Base-by-base conservation (phyloP, 2,797 vertebrate species). In the Cygnus olor region DNA sequence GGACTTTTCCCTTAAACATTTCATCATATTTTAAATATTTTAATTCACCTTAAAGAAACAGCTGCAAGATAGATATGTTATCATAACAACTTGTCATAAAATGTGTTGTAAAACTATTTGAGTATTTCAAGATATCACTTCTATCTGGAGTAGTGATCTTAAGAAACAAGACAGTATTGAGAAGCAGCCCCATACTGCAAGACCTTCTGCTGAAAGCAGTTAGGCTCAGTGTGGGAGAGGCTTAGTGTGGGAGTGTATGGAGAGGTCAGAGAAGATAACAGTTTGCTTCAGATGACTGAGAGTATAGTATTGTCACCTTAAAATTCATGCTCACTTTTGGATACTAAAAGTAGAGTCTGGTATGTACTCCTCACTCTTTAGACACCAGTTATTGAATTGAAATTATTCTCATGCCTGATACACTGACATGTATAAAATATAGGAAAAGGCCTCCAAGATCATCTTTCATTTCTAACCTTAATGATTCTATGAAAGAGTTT, bases 171-270 rank as follows among this genome's bases (percentile, higher is more conserved):
- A 40, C 27, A 28, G 36, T 28, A 40, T 54, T 63, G 49, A 82
- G 58, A 82, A 85, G 17, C 53, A 65, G 19, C 86, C 30, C 6
- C 6, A 4, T 65, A 20, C 19, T 63, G 88, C 7, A 49, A 58
- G 47, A 22, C 49, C 90, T 89, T 85, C 72, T 74, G 51, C 22
- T 85, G 49, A 38, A 80, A 80, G 11, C 14, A 61, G 58, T 60
- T 49, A 47, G 28, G 40, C 12, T 63, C 30, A 40, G 22, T 1
- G 2, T 13, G 22, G 68, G 63, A 80, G 25, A 47, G 28, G 40
- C 10, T 63, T 32, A 40, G 25, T 1, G 2, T 13, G 22, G 68
- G 63, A 80, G 25, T 13, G 1, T 53, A 58, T n/a, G 0, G 2
- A 30, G 13, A 61, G 40, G 36, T 45, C 73, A 53, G 6, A n/a